phyloP scores from a whole-genome alignment of 2,113 vertebrate genomes.

The Hemicordylus capensis region DNA sequence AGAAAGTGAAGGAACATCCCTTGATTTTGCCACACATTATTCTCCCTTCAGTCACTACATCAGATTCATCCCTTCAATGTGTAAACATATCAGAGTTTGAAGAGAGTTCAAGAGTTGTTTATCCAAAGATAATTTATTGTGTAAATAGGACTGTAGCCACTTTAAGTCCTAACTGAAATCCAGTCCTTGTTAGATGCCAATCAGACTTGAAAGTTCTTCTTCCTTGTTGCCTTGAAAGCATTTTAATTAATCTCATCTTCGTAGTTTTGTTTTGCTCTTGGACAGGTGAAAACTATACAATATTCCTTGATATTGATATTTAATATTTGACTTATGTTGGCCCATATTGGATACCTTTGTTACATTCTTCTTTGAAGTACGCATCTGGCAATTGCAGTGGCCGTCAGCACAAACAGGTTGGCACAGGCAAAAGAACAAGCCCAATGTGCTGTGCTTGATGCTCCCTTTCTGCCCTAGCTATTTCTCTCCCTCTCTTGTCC shows the following conservation, averaged over 20 bases:
- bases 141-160: background rate
- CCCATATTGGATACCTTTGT: slow-evolving; percentile 46
- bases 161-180: background rate
- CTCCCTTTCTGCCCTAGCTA: no score
- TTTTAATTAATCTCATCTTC: background rate
- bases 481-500: no score
- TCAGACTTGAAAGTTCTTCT: background rate
- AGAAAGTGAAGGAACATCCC: no score
- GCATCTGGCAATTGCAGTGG: no score
- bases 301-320: slow-evolving; percentile 53
- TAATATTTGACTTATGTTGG: slow-evolving; percentile 65
- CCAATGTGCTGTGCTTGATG: no score
- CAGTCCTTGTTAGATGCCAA: background rate
- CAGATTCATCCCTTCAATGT: background rate
- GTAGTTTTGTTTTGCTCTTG: slow-evolving; percentile 38
- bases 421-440: no score
- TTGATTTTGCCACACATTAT: background rate
- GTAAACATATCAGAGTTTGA: background rate
- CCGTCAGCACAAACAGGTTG: no score
- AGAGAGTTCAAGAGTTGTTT: background rate
- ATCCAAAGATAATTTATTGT: background rate
- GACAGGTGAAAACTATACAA: slow-evolving; percentile 22
- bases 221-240: slow-evolving; percentile 11
- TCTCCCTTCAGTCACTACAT: background rate
- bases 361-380: slow-evolving; percentile 13